Conservation (phyloP, 2,888 invertebrate species). For the Torymus auratus region DNA sequence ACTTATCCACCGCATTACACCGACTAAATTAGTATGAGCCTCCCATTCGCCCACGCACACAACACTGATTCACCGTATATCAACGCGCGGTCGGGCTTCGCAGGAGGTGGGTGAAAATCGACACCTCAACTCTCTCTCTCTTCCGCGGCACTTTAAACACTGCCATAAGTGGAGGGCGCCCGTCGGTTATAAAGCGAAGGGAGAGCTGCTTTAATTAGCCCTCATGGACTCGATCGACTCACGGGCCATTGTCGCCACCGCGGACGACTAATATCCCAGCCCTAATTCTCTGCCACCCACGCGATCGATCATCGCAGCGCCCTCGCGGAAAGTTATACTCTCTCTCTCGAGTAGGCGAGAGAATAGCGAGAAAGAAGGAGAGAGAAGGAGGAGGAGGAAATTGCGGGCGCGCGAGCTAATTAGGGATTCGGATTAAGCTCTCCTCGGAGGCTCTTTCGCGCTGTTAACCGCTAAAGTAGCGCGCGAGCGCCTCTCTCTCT, state of each 20-base stretch:
- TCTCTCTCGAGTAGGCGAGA: constrained; percentile 6
- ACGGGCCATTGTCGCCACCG: constrained; percentile 48
- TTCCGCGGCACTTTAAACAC: constrained; percentile 33
- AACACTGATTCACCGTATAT: not conserved
- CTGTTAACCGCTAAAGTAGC: constrained; percentile 51
- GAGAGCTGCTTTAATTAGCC: constrained; percentile 50
- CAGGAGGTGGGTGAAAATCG: constrained; percentile 32
- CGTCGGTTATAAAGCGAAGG: not conserved
- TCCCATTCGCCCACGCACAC: too few species aligned
- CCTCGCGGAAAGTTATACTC: not conserved
- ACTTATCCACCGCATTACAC: too few species aligned
- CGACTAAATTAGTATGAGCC: too few species aligned
- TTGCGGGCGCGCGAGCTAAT: constrained; percentile 37
- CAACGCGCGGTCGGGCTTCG: not conserved
- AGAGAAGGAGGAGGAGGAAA: constrained; percentile 6
- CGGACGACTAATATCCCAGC: not conserved
- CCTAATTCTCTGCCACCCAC: constrained; percentile 41
- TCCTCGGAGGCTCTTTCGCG: constrained; percentile 43
- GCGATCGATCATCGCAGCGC: constrained; percentile 45
- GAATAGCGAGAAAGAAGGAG: not conserved
- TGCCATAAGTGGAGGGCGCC: constrained; percentile 45
- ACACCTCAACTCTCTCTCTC: constrained; percentile 33
- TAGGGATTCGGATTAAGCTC: constrained; percentile 54
- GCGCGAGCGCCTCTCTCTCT: not conserved
- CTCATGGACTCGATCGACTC: constrained; percentile 49